phyloP scores from a whole-genome alignment of 2,797 vertebrate genomes.

The Valencia hispanica region DNA sequence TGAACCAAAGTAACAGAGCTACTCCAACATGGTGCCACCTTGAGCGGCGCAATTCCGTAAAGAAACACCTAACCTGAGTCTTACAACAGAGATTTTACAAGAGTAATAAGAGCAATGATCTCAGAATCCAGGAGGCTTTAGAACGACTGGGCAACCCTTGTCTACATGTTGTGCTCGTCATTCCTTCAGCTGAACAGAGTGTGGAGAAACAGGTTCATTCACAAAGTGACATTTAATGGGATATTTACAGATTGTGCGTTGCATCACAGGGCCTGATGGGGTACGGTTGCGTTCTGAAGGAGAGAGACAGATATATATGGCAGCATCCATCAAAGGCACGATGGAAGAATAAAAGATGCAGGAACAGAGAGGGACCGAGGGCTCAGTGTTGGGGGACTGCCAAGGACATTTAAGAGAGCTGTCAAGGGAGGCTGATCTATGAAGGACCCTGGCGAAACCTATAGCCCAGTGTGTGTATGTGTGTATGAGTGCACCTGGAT shows the following conservation, averaged over 20 bases:
- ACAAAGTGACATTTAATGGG: constrained; percentile 74
- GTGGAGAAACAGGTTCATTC: constrained; percentile 69
- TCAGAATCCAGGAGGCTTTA: constrained; percentile 11
- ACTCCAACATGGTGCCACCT: no score
- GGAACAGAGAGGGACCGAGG: constrained; percentile 54
- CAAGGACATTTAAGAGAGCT: constrained; percentile 86
- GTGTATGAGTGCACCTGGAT: constrained; percentile 7
- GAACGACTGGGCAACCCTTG: constrained; percentile 34
- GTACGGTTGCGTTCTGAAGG: constrained; percentile 68
- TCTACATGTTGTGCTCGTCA: constrained; percentile 33
- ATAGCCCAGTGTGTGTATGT: constrained; percentile 55
- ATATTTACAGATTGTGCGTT: constrained; percentile 77
- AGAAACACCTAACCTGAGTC: constrained; percentile 5
- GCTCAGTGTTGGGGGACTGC: constrained; percentile 70
- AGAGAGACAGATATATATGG: constrained; percentile 75
- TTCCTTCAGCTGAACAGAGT: constrained; percentile 35
- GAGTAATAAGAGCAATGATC: neutral
- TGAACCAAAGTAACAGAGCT: no score
- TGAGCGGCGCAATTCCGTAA: no score
- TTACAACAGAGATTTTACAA: constrained; percentile 13
- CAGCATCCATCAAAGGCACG: constrained; percentile 73
- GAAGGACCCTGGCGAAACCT: constrained; percentile 71
- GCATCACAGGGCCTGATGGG: constrained; percentile 66
- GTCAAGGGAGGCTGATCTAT: constrained; percentile 82
- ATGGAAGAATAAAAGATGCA: constrained; percentile 67